Evolutionary conservation across 2,113 vertebrate species (phyloP), one percentile per base, ranked within the genome.

Genomic region (Cyanoderma ruficeps): DNA sequence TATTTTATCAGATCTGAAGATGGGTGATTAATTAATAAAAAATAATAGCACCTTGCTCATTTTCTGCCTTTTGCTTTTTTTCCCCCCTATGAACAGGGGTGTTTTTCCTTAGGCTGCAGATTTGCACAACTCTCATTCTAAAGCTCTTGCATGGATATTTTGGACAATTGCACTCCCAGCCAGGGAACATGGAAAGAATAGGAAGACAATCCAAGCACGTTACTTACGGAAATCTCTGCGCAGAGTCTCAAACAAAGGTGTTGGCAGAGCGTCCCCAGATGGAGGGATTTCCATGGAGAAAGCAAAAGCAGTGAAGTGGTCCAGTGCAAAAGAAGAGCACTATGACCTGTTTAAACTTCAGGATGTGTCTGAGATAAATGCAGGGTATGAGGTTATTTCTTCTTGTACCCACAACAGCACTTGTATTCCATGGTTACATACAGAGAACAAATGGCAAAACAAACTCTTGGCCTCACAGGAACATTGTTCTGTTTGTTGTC

Each of bases 401-500:
- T 85, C 78, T 63, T 74, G 42, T 52, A 83, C 30, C 39, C 79
- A 24, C 55, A 77, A 55, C 68, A 90, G 52, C 67, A 25, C 22
- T 89, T 72, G n/a, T 33, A 69, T 57, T 64, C 50, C 46, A 21
- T 39, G 24, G 50, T 83, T 68, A 86, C 2, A 0, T 41, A 65
- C 49, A 86, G 50, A 77, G 56, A 83, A 77, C 31, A 90, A 93
- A 67, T 53, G 60, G 65, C 10, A 4, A 90, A 96, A 90, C 56
- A 92, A 77, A 30, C 68, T 91, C 79, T 59, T 89, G 76, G 76
- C 60, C 52, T 93, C 71, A 49, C 72, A 75, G 47, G 19, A 94
- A 70, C 83, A 37, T 88, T 90, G 68, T 78, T 95, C 85, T 93
- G 39, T 56, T 94, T 95, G 88, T 27, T 92, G 79, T 89, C 82